These are phyloP conservation scores for Noctuana brunneofusca DNA, from an alignment of 2,888 invertebrate genomes.

Conservation along the genomic window DNA sequence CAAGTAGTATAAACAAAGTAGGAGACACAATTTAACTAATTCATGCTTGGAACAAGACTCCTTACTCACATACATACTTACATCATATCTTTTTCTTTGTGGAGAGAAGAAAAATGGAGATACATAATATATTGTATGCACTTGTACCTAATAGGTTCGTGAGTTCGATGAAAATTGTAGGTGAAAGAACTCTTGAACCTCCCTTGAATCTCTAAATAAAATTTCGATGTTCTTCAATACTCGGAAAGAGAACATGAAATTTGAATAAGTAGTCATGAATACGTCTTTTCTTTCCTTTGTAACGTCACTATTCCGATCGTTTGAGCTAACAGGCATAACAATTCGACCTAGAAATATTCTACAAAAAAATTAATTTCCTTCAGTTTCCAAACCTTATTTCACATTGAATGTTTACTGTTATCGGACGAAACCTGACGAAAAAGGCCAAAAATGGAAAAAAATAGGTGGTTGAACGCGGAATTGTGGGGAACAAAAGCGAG, in stretches of 20 bases:
- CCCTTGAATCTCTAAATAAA: background rate
- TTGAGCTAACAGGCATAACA: constrained; percentile 1
- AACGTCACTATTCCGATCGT: constrained; percentile 10
- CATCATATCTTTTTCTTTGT: no score
- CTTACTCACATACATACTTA: no score
- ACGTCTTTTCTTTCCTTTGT: constrained; percentile 5
- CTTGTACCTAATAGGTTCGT: no score
- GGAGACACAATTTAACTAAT: no score
- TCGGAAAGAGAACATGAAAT: background rate
- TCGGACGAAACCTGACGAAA: constrained; percentile 40
- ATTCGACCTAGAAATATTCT: background rate
- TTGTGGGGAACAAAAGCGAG: constrained; percentile 76
- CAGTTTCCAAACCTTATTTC: constrained; percentile 20
- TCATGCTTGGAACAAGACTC: no score
- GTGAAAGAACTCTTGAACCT: background rate
- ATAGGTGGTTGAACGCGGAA: constrained; percentile 53
- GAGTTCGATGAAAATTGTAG: no score
- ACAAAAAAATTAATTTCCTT: constrained; percentile 9
- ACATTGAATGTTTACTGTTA: constrained; percentile 28
- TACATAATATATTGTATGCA: no score
- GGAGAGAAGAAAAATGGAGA: no score
- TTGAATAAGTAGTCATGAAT: constrained; percentile 7
- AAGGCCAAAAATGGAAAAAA: constrained; percentile 51
- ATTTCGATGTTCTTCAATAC: constrained; percentile 1
- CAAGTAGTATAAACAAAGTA: no score